Base-by-base conservation (phyloP, 2,797 vertebrate species). In the Sebastes hopkinsi region DNA sequence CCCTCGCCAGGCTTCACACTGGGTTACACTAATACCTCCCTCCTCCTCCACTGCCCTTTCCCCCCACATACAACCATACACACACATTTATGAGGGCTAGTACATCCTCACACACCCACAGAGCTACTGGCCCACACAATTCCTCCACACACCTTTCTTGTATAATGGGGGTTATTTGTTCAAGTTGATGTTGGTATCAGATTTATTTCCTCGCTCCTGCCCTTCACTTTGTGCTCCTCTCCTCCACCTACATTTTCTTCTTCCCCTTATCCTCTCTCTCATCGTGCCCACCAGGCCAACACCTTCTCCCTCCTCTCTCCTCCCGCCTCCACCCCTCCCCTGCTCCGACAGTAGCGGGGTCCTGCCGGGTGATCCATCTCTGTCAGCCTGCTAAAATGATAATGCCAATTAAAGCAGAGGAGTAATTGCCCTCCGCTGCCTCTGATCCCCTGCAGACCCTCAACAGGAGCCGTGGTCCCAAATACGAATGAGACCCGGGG, bases 331-430 rank as follows among this genome's bases (percentile, higher is more conserved):
- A 34, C 60, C 60, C 20, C 18, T 14, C 11, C 23, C 50, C 20
- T 14, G 50, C 8, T 20, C 20, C 32, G 22, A 22, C 60, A 32
- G 86, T 90, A 88, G 91, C 88, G 25, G 77, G 68, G 82, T 94
- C 95, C 91, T 93, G 93, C 81, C 78, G 83, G 92, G 96, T 88
- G 94, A 97, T 97, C 96, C 96, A 96, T 97, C 97, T 98, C 95
- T 98, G 97, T 97, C 97, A 97, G 94, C 92, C 94, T 68, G 89
- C 95, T 97, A 97, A 98, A 97, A 97, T 97, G 96, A 97, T 97
- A 97, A 97, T 95, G 96, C 95, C 97, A 98, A 98, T 97, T 97
- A 97, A 97, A 97, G 95, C 95, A 92, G 95, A 95, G 95, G 95
- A 97, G 96, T 97, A 97, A 97, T 97, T 97, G 97, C 96, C 95